Evolutionary conservation across 2,797 vertebrate species (phyloP), one percentile per base, ranked within the genome.

Genomic region (Phoebastria nigripes): DNA sequence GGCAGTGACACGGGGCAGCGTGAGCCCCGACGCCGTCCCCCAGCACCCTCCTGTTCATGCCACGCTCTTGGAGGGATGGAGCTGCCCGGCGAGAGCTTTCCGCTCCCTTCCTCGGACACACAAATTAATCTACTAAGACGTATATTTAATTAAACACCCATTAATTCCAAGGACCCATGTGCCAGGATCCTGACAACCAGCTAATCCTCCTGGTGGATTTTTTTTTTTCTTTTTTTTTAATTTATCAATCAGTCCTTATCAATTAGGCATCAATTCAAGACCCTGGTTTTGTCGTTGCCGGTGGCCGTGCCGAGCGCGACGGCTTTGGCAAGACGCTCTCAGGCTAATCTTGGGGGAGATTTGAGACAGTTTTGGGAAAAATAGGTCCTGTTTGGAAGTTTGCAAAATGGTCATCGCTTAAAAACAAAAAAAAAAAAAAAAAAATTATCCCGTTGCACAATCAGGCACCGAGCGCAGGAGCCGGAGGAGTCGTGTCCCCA

Each of bases 391-490:
- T 51, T 41, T n/a, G 37, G 46, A n/a, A 63, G 22, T n/a, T 28
- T 16, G 22, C 25, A 52, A 52, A 52, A 15, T 6, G n/a, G 11
- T 37, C 15, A 2, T 37, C 4, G 20, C 6, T 22, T 35, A 35
- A 35, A 35, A 35, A 35, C 35, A 35, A 46, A 35, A 33, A 28
- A 44, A 37, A 37, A 37, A 37, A 37, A 37, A 37, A 37, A 37
- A 46, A 35, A 26, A 28, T n/a, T 29, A 15, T 8, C 42, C n/a
- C 3, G 3, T 37, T 11, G 56, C 21, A 4, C n/a, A 15, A 39
- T 2, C 3, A 25, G 44, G 55, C 20, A 22, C 8, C 4, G 8
- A n/a, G 31, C 4, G 8, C 3, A 0, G 49, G 51, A 55, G 39
- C 39, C 0, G 26, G 54, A 44, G 41, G 25, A 46, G 25, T 21